Conservation (phyloP, 2,113 vertebrate genomes). For the Ictalurus punctatus region DNA sequence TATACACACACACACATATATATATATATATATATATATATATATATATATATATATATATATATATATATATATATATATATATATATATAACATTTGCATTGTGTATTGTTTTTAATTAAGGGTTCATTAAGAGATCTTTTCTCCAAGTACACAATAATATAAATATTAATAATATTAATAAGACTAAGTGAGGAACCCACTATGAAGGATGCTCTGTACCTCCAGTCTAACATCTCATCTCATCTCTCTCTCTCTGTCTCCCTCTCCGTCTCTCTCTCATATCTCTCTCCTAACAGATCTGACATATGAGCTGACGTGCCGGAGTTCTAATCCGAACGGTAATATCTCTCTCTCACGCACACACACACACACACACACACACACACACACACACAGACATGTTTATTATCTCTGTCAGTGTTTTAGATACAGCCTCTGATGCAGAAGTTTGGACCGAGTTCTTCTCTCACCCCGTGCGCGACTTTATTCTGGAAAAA, state of each 20-base stretch:
- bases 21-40: no score
- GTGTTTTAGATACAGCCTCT: neutral
- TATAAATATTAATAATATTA: neutral
- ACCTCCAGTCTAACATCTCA: constrained; percentile 18
- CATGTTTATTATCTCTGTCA: neutral
- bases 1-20: constrained; percentile 6
- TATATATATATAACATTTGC: no score
- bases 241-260: neutral
- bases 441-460: neutral
- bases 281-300: constrained; percentile 72
- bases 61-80: no score
- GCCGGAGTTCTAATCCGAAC: constrained; percentile 85
- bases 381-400: neutral
- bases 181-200: neutral
- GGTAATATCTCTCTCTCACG: constrained; percentile 74
- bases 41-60: no score
- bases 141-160: neutral
- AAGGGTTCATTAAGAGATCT: no score
- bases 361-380: neutral
- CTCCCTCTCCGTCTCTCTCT: neutral
- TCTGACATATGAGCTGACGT: constrained; percentile 91
- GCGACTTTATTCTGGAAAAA: neutral
- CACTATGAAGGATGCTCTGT: constrained; percentile 35
- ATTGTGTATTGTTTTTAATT: no score
- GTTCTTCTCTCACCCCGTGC: neutral